Evolutionary conservation across 2,888 invertebrate genomes (phyloP), one percentile per base, ranked within the genome.

Genomic region (Epistrophe grossulariae): DNA sequence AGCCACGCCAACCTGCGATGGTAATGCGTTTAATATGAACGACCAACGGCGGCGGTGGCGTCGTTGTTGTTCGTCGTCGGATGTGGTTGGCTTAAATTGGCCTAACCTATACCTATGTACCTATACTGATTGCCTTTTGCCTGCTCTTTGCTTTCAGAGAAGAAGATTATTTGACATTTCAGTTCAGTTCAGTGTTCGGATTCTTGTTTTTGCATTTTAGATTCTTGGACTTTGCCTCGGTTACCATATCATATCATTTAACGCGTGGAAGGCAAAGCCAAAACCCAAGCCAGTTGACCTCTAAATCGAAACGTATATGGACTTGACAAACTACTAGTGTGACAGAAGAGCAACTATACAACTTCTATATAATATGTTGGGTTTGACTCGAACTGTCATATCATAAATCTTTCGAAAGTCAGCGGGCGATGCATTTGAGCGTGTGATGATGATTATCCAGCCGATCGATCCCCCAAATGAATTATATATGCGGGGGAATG

Each of bases 161-260:
- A 52, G 62, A 62, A 59, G 77, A 79, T 66, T 80, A 72, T 84
- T 85, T 85, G 87, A 87, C 83, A 87, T 87, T 87, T 87, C 35
- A 31, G 68, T 62, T 17, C 38, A 52, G 15, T 52, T 52, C 7
- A 52, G 15, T 28, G 9, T 81, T 50, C 73, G 50, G 64, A 62
- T 79, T 87, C 79, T 87, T 71, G 82, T 76, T 79, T 81, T 78
- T 74, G 64, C 64, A 62, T 64, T 71, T 50, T 48, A 40, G 9
- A 31, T 62, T 71, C 50, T 64, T 71, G 45, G 15, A 35, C 38
- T 64, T 50, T 71, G 40, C 72, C 13, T 60, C 38, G 35, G 35
- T 31, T 60, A 40, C 13, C 19, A 24, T 40, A 40, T n/a, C 19
- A 24, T 40, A 40, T n/a, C 31, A 55, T 60, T 70, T 64, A 17